Evolutionary conservation across 2,113 vertebrate genomes (phyloP), one percentile per base, ranked within the genome.

Genomic region (Phrynosoma blainvillii): DNA sequence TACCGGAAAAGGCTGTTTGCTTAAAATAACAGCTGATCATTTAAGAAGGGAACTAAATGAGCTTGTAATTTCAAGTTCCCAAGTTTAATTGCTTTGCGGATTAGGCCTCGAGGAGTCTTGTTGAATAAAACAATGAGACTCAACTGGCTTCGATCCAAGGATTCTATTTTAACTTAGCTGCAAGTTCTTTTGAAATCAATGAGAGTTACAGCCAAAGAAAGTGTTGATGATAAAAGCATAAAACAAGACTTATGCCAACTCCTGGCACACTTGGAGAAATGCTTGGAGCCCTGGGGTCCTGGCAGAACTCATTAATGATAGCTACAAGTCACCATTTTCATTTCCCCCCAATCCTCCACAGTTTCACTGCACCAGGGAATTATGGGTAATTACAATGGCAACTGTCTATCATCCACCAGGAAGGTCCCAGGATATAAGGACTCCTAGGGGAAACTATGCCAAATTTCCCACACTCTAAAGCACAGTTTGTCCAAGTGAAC

Each of bases 121-220:
- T 11, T 73, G 66, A 68, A 87, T 30, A 47, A 80, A 56, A 8
- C 52, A 1, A 36, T 30, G 66, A 30, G 76, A 54, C 52, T 36
- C 47, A 25, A 59, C 20, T 87, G 85, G 85, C 77, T 59, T 56
- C 11, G 16, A 73, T 59, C 62, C 77, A 87, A 80, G 52, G 52
- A 71, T 71, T 70, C 77, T 30, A 25, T 56, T 87, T 79, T 59
- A 59, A 87, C 78, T 86, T 87, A 65, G 78, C 76, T 36, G 20
- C 21, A 16, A 80, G 66, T 12, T 59, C 47, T 71, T 73, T 59
- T 5, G 23, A 27, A 70, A 86, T 70, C 21, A 59, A 30, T 18
- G 21, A 42, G 13, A 30, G 25, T 36, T 71, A 36, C 8, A 40
- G 70, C 21, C 47, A 71, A 47, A 85, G 74, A 20, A 78, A 71